phyloP scores from a whole-genome alignment of 2,888 invertebrate genomes.

The Oscheius onirici region DNA sequence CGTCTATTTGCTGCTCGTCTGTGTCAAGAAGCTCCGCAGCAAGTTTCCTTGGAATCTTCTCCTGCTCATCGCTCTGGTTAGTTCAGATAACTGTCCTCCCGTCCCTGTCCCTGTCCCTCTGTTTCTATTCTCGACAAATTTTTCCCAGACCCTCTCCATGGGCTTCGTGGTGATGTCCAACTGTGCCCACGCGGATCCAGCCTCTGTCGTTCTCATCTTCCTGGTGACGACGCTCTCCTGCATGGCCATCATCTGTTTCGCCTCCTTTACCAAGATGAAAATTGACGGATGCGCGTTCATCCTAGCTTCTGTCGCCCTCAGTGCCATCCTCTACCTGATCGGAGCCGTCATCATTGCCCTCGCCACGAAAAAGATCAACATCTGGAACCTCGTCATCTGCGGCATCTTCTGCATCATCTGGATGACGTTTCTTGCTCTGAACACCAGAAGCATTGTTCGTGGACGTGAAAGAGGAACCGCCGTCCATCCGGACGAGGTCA shows the following conservation, averaged over 20 bases:
- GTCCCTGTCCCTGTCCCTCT: background rate
- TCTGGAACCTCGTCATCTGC: background rate
- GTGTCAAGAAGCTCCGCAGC: background rate
- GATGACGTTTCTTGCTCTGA: constrained; percentile 1
- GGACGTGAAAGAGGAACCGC: background rate
- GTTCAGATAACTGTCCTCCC: too few species aligned
- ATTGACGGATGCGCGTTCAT: constrained; percentile 8
- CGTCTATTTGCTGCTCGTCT: constrained; percentile 16
- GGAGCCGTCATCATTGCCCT: background rate
- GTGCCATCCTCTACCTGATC: background rate
- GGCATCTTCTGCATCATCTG: constrained; percentile 8
- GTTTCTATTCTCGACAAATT: background rate
- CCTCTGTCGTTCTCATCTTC: constrained; percentile 12
- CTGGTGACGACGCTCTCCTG: constrained; percentile 9
- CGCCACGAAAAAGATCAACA: background rate
- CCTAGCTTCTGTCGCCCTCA: background rate
- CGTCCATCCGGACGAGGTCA: constrained; percentile 20
- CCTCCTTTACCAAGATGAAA: background rate
- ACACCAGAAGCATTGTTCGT: background rate
- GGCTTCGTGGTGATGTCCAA: constrained; percentile 12
- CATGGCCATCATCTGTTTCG: constrained; percentile 12
- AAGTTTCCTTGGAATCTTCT: constrained; percentile 1
- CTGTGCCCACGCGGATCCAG: constrained; percentile 5
- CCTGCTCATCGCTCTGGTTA: constrained; percentile 3
- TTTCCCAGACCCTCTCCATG: constrained; percentile 12